Conservation (phyloP, 2,888 invertebrate species). For the Spisula solida region DNA sequence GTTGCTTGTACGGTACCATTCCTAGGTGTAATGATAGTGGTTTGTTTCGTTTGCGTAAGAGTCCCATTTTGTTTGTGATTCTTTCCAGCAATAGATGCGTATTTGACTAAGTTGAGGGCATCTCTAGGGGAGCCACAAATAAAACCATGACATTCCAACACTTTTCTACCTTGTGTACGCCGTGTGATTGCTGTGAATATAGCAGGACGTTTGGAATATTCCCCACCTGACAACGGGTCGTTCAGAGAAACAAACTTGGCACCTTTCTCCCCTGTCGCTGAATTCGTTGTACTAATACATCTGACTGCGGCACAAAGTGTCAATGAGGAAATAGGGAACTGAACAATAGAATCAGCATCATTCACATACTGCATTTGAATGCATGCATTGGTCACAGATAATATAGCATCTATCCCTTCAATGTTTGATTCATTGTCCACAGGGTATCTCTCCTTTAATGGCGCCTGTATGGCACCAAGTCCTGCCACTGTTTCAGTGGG, state of each 20-base stretch:
- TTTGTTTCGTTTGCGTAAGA: constrained; percentile 40
- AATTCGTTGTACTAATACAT: constrained; percentile 79
- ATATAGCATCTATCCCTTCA: constrained; percentile 91
- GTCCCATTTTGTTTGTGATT: constrained; percentile 62
- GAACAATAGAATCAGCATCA: constrained; percentile 81
- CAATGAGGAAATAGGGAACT: constrained; percentile 86
- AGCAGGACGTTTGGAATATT: constrained; percentile 82
- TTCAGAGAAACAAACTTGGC: constrained; percentile 85
- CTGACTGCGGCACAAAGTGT: constrained; percentile 86
- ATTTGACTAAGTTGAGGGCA: constrained; percentile 98
- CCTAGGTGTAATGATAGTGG: constrained; percentile 1
- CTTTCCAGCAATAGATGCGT: constrained; percentile 87
- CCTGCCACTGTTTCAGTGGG: constrained; percentile 85
- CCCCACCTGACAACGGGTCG: constrained; percentile 79
- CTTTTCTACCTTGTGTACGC: constrained; percentile 84
- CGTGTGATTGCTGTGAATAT: constrained; percentile 86
- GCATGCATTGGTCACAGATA: constrained; percentile 99
- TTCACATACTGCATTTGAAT: constrained; percentile 95
- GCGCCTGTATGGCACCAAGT: constrained; percentile 86
- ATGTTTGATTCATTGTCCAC: constrained; percentile 77
- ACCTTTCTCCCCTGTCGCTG: constrained; percentile 75
- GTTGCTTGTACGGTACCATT: constrained; percentile 26
- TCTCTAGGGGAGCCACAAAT: constrained; percentile 93
- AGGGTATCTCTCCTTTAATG: constrained; percentile 83
- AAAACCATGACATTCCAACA: constrained; percentile 87